Percentiles rank a stretch among this genome's conserved stretches.
These are phyloP conservation scores for Champsocephalus gunnari DNA, from an alignment of 2,797 vertebrate genomes.

Conservation along the genomic window DNA sequence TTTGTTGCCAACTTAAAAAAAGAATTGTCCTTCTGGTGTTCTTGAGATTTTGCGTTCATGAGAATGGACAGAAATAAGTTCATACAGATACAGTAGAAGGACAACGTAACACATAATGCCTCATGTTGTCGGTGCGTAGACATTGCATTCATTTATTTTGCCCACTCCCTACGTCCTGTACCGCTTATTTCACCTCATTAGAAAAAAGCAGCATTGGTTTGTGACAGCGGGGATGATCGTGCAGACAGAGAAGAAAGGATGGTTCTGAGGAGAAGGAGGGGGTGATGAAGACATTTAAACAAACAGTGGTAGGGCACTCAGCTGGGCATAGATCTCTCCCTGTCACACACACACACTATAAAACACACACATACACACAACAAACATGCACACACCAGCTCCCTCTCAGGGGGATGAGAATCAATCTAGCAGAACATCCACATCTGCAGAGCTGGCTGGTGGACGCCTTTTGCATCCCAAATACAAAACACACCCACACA, in stretches of 20 bases:
- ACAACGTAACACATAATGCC: too few species aligned
- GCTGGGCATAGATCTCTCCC: conserved; percentile 41
- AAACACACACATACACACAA: neutral
- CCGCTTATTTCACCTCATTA: conserved; percentile 38
- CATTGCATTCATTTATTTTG: neutral
- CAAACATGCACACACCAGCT: conserved; percentile 2
- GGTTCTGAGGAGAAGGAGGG: conserved; percentile 18
- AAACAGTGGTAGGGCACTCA: conserved; percentile 56
- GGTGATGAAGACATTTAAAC: conserved; percentile 43
- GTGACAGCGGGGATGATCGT: conserved; percentile 22
- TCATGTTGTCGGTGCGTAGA: too few species aligned
- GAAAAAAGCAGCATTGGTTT: conserved; percentile 34
- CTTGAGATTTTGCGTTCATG: too few species aligned
- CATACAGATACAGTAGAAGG: too few species aligned
- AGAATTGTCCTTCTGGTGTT: too few species aligned
- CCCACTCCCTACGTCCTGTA: neutral
- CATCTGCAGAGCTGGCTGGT: conserved; percentile 66
- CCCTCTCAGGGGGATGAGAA: conserved; percentile 42
- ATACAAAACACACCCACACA: conserved; percentile 20
- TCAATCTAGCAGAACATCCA: conserved; percentile 64
- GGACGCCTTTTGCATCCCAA: conserved; percentile 47
- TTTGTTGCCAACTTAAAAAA: too few species aligned
- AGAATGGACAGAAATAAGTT: too few species aligned
- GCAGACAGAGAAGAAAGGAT: conserved; percentile 19
- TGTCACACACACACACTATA: conserved; percentile 1